Evolutionary conservation across 2,888 invertebrate genomes (phyloP).

Genomic region (Oscheius sp.): DNA sequence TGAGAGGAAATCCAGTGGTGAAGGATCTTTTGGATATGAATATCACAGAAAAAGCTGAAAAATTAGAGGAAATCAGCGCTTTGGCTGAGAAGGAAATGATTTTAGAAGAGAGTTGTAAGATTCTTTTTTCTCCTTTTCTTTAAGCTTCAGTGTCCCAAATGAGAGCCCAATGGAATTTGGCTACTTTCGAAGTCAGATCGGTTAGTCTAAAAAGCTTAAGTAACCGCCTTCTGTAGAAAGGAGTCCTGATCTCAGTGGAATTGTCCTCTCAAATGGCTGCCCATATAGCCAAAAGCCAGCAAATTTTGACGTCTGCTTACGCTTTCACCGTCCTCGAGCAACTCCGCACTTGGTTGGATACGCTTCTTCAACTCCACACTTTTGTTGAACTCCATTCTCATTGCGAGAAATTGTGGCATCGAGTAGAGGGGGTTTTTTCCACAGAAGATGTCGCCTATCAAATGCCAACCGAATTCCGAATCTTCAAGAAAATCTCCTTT

Average conservation of each 20-base stretch:
- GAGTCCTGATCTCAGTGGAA: slow-evolving; percentile 39
- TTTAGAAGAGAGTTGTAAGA: slow-evolving; percentile 37
- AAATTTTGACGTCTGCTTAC: slow-evolving; percentile 41
- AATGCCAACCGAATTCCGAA: slow-evolving; percentile 93
- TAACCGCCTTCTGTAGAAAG: slow-evolving; percentile 3
- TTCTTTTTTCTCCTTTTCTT: too few species aligned
- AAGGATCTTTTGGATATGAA: slow-evolving; percentile 50
- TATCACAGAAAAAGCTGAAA: slow-evolving; percentile 48
- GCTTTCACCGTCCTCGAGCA: slow-evolving; percentile 44
- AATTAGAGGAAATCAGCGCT: slow-evolving; percentile 44
- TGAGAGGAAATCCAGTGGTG: slow-evolving; percentile 50
- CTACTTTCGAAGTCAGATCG: slow-evolving; percentile 38
- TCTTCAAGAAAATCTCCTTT: slow-evolving; percentile 82
- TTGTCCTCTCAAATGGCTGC: slow-evolving; percentile 44
- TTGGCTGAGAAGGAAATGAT: slow-evolving; percentile 43
- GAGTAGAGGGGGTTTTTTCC: slow-evolving; percentile 87
- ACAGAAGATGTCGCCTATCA: slow-evolving; percentile 95
- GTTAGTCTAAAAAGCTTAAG: neutral
- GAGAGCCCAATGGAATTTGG: slow-evolving; percentile 41
- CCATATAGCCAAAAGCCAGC: slow-evolving; percentile 47
- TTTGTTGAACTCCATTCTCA: slow-evolving; percentile 69
- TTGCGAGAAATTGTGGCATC: slow-evolving; percentile 85
- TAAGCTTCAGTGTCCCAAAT: slow-evolving; percentile 37
- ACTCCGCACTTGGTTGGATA: slow-evolving; percentile 51
- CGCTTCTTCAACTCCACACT: slow-evolving; percentile 40